Conservation (phyloP, 2,113 vertebrate species). For the Leptobrachium ailaonicum region DNA sequence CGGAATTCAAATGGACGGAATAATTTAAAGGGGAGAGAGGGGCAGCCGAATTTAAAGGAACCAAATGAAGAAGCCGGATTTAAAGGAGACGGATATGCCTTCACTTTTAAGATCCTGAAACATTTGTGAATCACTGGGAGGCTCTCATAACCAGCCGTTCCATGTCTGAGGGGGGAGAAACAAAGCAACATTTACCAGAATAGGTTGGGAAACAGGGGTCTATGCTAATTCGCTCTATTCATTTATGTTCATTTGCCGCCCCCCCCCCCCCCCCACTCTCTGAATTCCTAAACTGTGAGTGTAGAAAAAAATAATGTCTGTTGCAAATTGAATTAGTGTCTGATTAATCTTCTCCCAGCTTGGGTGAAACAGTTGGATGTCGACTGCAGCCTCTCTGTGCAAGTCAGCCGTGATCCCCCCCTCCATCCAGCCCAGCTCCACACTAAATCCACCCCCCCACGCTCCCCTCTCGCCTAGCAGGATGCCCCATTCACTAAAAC, state of each 20-base stretch:
- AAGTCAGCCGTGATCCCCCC: conserved; percentile 51
- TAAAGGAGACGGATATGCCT: conserved; percentile 17
- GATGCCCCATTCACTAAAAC: conserved; percentile 38
- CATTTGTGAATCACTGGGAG: conserved; percentile 54
- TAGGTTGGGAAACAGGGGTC: conserved; percentile 45
- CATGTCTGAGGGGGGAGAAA: neutral
- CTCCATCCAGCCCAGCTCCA: neutral
- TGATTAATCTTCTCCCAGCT: conserved; percentile 70
- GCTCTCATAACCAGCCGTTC: conserved; percentile 41
- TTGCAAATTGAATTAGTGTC: conserved; percentile 71
- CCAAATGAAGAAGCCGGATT: too few species aligned
- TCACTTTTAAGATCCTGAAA: conserved; percentile 51
- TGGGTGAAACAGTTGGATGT: conserved; percentile 63
- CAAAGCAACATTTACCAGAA: neutral
- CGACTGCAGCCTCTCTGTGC: conserved; percentile 59
- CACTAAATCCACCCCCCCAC: neutral
- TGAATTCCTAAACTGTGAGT: conserved; percentile 63
- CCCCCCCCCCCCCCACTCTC: conserved; percentile 42
- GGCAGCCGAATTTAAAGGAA: too few species aligned
- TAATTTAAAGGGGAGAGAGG: too few species aligned
- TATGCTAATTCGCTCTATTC: conserved; percentile 49
- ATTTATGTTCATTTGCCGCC: conserved; percentile 38
- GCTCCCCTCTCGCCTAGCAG: conserved; percentile 47
- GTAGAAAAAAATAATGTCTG: conserved; percentile 57
- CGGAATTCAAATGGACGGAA: too few species aligned